These are phyloP conservation scores for Sorex fumeus DNA, from an alignment of 2,113 vertebrate genomes.

Conservation along the genomic window DNA sequence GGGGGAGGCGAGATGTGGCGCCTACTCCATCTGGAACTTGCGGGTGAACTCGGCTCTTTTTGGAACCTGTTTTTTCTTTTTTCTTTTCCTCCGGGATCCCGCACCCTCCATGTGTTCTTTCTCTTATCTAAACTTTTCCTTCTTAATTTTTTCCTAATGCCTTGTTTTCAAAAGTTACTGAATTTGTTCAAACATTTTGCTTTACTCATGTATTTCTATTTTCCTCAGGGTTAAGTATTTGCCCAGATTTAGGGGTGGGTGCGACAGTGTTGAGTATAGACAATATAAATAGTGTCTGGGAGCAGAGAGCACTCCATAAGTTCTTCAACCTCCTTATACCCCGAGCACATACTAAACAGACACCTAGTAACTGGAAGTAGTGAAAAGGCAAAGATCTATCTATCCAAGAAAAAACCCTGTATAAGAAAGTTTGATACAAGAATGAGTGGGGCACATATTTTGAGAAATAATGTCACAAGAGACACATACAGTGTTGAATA, in stretches of 20 bases:
- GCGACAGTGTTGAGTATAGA: not conserved
- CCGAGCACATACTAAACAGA: not conserved
- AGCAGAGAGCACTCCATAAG: not conserved
- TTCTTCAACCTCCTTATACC: not conserved
- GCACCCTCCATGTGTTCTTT: no score
- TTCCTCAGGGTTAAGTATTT: not conserved
- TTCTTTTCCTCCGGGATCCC: no score
- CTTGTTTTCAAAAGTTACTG: no score
- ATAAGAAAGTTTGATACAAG: not conserved
- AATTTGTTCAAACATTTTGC: not conserved
- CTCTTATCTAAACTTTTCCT: no score
- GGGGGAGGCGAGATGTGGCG: no score
- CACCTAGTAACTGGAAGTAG: not conserved
- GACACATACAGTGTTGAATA: not conserved
- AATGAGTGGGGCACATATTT: not conserved
- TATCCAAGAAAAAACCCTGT: not conserved
- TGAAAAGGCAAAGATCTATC: not conserved
- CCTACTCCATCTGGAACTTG: no score
- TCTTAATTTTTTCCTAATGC: not conserved
- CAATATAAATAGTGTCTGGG: no score
- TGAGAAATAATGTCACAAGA: not conserved
- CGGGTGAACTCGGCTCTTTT: no score
- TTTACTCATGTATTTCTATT: slow-evolving; percentile 40
- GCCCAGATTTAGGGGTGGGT: not conserved
- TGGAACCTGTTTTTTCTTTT: no score